Evolutionary conservation across 2,797 vertebrate species (phyloP), one percentile per base, ranked within the genome.

Genomic region (Smutsia temminckii): DNA sequence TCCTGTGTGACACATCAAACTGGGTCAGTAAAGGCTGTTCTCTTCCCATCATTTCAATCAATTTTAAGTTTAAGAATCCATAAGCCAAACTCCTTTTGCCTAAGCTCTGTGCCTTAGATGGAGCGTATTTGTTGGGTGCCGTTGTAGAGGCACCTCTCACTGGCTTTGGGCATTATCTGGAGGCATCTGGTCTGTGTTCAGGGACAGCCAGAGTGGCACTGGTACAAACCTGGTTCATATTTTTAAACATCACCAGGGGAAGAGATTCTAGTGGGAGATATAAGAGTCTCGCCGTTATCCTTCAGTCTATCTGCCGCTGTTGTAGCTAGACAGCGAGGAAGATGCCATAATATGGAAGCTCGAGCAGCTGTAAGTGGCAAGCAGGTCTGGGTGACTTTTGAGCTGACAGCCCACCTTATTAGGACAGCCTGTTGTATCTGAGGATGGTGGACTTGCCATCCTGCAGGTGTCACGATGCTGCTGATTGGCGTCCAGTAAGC

Each of bases 371-470:
- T 9, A 74, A 25, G 2, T 6, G 18, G 63, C 64, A 29, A 61
- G 69, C 34, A 8, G 59, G 53, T 29, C 74, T 29, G 53, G 23
- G 69, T 69, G 69, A 29, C 37, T 12, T 29, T 57, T 12, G 14
- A 12, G 6, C 68, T 7, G 32, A 25, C 20, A 4, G 61, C 11
- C 8, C 49, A n/a, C 42, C 14, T 25, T 55, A 5, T 8, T 34
- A 23, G 14, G 2, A 1, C 8, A 51, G 18, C 20, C 13, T 25
- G 0, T 42, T 0, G 0, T 20, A 17, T n/a, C 46, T 57, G 17
- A 61, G 85, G 55, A 34, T 16, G 13, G 68, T 13, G 16, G 40
- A 5, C 57, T 57, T 6, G 17, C n/a, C 20, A 0, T 27, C 59
- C 18, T 27, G 61, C 29, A 40, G 63, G 63, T 72, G 17, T 25